Base-by-base conservation (phyloP, 2,888 invertebrate species). In the Pemphredon lugubris region DNA sequence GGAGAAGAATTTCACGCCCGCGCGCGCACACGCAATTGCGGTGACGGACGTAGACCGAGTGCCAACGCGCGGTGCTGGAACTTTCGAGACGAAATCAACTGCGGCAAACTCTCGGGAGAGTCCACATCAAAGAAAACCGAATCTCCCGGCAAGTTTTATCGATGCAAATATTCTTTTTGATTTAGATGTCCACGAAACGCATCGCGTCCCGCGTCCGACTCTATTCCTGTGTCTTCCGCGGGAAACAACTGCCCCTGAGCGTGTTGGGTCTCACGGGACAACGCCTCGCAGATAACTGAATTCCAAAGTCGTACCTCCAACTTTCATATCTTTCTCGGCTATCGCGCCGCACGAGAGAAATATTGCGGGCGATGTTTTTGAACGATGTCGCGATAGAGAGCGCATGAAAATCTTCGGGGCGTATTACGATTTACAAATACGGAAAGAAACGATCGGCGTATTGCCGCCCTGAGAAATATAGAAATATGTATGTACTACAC, bases 121-220 rank as follows among this genome's bases (percentile, higher is more conserved):
- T 21, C 32, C 59, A 23, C 78, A 65, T 81, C 80, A 80, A 80
- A 80, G 75, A 68, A 72, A 68, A 76, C 51, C 64, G 51, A 71
- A 76, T 77, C n/a, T 72, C 48, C 39, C 32, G 50, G 14, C n/a
- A 78, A 80, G 80, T 81, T 80, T 78, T 72, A 78, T 73, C 78
- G 81, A 81, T 78, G 81, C 75, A 78, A 78, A 81, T 81, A 81
- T 75, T 81, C 80, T 68, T 78, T 81, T 81, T 81, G 78, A 81
- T 78, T 81, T 74, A 78, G 75, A 67, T 54, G 54, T 45, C 65
- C 30, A 21, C 58, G 65, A 69, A 59, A 78, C 66, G 57, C 75
- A 71, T 68, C 64, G 53, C 68, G 58, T 59, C 50, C 65, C 64
- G 53, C 68, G 58, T 59, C 50, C 65, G 65, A 58, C 45, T 57